Conservation (phyloP, 2,888 invertebrate genomes). For the Lasioglossum marginatum region DNA sequence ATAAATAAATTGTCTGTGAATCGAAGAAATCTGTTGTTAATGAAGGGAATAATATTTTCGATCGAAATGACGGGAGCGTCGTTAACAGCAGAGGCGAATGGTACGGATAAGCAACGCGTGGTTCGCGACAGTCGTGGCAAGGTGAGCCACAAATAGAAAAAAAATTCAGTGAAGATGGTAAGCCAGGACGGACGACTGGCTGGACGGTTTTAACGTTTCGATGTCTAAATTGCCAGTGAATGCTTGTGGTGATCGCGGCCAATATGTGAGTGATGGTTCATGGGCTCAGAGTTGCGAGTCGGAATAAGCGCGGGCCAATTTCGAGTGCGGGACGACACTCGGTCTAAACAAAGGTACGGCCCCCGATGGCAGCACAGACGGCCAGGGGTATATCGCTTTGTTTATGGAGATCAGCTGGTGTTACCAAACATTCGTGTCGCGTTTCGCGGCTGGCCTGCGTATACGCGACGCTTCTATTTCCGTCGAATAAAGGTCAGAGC, state of each 20-base stretch:
- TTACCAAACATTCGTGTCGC: slow-evolving; percentile 75
- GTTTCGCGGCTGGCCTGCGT: slow-evolving; percentile 54
- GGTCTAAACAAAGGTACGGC: slow-evolving; percentile 77
- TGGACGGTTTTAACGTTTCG: slow-evolving; percentile 73
- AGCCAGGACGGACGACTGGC: slow-evolving; percentile 70
- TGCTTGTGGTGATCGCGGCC: slow-evolving; percentile 61
- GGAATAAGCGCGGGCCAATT: slow-evolving; percentile 68
- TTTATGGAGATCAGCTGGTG: slow-evolving; percentile 83
- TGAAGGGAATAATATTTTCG: not conserved
- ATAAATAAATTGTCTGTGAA: not conserved
- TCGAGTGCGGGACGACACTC: slow-evolving; percentile 56
- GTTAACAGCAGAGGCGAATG: not conserved
- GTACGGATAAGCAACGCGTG: not conserved
- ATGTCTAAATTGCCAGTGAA: slow-evolving; percentile 79
- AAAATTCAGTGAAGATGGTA: slow-evolving; percentile 74
- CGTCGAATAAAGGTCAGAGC: slow-evolving; percentile 68
- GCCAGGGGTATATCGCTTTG: slow-evolving; percentile 73
- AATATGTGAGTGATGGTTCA: slow-evolving; percentile 76
- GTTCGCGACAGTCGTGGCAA: slow-evolving; percentile 8
- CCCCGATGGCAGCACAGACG: not conserved
- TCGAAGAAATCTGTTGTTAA: not conserved
- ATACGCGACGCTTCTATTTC: slow-evolving; percentile 69
- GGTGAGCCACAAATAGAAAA: slow-evolving; percentile 59
- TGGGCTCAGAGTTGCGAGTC: slow-evolving; percentile 63
- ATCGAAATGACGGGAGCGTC: not conserved